These are phyloP conservation scores for Mimumesa dahlbomi DNA, from an alignment of 2,888 invertebrate species.

Conservation along the genomic window DNA sequence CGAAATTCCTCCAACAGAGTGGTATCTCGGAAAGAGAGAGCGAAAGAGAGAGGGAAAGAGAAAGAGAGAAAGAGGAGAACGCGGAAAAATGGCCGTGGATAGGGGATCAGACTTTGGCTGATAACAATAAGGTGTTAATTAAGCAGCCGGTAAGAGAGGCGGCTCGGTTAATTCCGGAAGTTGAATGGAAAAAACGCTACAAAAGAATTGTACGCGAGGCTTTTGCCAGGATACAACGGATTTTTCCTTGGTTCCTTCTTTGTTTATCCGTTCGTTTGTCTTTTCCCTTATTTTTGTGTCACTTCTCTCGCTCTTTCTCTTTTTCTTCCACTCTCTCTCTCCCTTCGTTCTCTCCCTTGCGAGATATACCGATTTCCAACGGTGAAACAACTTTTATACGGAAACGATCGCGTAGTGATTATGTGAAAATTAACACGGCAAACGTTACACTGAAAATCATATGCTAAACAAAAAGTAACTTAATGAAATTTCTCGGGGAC, in stretches of 20 bases:
- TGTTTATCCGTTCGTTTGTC: neutral
- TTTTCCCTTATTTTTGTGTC: neutral
- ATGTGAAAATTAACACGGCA: too few species aligned
- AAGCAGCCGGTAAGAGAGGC: constrained; percentile 59
- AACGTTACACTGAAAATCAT: too few species aligned
- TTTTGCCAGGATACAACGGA: constrained; percentile 12
- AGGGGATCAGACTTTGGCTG: constrained; percentile 33
- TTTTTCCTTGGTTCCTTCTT: neutral
- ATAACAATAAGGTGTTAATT: constrained; percentile 73
- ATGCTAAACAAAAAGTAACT: too few species aligned
- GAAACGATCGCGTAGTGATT: too few species aligned
- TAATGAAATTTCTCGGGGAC: neutral
- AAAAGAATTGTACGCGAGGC: constrained; percentile 34
- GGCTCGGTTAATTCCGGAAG: constrained; percentile 66
- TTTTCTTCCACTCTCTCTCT: too few species aligned
- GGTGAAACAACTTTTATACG: too few species aligned
- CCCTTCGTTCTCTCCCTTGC: neutral
- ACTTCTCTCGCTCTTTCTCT: neutral
- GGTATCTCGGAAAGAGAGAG: neutral
- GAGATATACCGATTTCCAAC: neutral
- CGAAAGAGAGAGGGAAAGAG: constrained; percentile 7
- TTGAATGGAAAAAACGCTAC: constrained; percentile 60
- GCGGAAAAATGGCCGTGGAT: constrained; percentile 30
- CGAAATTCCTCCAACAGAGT: constrained; percentile 31
- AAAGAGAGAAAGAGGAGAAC: constrained; percentile 15